Conservation (phyloP, 2,797 vertebrate species). For the Clarias fuscus region DNA sequence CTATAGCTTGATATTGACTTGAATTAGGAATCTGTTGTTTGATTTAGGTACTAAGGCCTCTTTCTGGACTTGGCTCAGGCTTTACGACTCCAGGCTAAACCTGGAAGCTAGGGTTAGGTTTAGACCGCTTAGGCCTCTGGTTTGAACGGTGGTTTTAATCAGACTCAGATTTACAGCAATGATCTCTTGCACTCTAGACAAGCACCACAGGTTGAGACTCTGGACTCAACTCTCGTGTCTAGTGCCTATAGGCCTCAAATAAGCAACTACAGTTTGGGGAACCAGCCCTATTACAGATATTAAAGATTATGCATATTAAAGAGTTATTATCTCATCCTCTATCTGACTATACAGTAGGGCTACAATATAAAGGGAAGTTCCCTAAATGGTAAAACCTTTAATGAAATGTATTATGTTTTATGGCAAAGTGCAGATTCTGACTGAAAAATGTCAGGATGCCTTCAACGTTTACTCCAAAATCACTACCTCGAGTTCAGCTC, state of each 20-base stretch:
- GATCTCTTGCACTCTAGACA: neutral
- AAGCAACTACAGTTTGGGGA: neutral
- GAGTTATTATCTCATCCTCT: too few species aligned
- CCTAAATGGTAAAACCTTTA: too few species aligned
- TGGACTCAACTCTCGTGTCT: neutral
- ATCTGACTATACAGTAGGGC: too few species aligned
- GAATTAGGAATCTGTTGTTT: neutral
- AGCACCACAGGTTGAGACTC: neutral
- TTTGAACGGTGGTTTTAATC: neutral
- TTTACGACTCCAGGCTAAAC: neutral
- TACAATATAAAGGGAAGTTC: too few species aligned
- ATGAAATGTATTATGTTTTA: too few species aligned
- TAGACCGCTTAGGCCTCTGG: neutral
- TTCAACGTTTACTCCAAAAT: too few species aligned
- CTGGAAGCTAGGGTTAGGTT: neutral
- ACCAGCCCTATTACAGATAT: too few species aligned
- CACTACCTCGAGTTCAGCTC: too few species aligned
- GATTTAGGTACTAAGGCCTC: too few species aligned
- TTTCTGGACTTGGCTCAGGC: neutral
- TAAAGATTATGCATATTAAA: neutral
- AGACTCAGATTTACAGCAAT: neutral
- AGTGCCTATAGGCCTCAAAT: neutral
- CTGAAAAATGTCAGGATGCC: too few species aligned
- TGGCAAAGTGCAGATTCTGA: too few species aligned
- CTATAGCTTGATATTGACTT: neutral